Evolutionary conservation across 2,113 vertebrate species (phyloP).

Genomic region (Himantopus leucocephalus): DNA sequence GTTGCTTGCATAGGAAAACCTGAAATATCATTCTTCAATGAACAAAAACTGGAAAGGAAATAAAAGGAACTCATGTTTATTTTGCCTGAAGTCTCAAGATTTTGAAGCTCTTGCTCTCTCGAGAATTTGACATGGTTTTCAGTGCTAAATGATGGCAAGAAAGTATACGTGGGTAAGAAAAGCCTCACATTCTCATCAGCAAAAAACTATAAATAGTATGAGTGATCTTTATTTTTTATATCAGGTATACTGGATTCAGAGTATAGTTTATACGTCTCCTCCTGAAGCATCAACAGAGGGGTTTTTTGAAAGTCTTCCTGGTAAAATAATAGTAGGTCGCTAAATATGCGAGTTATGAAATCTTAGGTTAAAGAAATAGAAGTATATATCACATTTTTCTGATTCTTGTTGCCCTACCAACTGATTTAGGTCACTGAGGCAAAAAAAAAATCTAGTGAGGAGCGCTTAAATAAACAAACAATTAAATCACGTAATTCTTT

Average conservation of each 20-base stretch:
- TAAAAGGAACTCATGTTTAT: not conserved
- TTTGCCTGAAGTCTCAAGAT: not conserved
- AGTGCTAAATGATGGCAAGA: not conserved
- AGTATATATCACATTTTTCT: not conserved
- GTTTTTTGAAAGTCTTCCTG: not conserved
- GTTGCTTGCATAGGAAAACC: not conserved
- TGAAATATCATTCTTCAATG: not conserved
- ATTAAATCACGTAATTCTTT: not conserved
- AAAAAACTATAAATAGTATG: not conserved
- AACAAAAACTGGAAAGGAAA: not conserved
- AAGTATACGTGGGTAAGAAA: not conserved
- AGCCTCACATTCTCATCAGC: not conserved
- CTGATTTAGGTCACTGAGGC: not conserved
- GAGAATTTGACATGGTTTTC: not conserved
- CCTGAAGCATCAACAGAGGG: not conserved
- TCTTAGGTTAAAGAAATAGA: not conserved
- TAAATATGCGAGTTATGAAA: not conserved
- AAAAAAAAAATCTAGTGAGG: not conserved
- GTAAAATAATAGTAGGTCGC: not conserved
- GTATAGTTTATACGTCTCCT: not conserved
- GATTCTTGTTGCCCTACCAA: not conserved
- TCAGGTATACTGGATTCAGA: not conserved
- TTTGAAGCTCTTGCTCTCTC: not conserved
- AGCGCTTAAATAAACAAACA: slow-evolving; percentile 17
- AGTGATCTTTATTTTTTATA: not conserved